Evolutionary conservation across 2,888 invertebrate genomes (phyloP).

Genomic region (Graphium colonna): DNA sequence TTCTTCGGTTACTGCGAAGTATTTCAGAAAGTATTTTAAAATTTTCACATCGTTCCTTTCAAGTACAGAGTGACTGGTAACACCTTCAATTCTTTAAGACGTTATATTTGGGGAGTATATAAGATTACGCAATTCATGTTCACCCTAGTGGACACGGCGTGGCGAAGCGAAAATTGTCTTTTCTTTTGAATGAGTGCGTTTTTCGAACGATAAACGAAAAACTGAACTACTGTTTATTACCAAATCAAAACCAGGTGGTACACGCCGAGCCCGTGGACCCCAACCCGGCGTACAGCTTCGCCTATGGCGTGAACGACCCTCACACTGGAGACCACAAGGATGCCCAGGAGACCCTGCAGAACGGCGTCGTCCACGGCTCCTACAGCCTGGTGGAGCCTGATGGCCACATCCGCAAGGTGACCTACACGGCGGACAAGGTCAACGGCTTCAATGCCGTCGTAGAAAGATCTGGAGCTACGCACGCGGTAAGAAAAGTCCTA

Average conservation of each 20-base stretch:
- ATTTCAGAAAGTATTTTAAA: too few species aligned
- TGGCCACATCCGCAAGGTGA: conserved; percentile 70
- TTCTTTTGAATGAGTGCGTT: too few species aligned
- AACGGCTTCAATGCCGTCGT: conserved; percentile 78
- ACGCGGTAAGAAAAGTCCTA: conserved; percentile 50
- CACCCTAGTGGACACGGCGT: too few species aligned
- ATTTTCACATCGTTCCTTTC: too few species aligned
- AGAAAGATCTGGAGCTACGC: conserved; percentile 64
- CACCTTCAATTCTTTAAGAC: too few species aligned
- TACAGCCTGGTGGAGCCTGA: conserved; percentile 77
- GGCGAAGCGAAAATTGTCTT: too few species aligned
- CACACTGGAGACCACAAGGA: conserved; percentile 76
- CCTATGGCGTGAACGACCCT: conserved; percentile 74
- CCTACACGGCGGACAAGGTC: conserved; percentile 76
- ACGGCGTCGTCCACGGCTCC: conserved; percentile 75
- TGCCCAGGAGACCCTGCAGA: conserved; percentile 70
- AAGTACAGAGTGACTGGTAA: too few species aligned
- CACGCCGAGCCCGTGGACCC: conserved; percentile 73
- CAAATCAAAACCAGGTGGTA: conserved; percentile 51
- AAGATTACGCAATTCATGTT: too few species aligned
- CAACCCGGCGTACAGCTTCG: conserved; percentile 75
- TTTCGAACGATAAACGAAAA: not conserved
- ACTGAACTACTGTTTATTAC: not conserved
- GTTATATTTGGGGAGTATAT: too few species aligned
- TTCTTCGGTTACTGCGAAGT: too few species aligned